Evolutionary conservation across 2,113 vertebrate species (phyloP).

Genomic region (Muscicapa adusta): DNA sequence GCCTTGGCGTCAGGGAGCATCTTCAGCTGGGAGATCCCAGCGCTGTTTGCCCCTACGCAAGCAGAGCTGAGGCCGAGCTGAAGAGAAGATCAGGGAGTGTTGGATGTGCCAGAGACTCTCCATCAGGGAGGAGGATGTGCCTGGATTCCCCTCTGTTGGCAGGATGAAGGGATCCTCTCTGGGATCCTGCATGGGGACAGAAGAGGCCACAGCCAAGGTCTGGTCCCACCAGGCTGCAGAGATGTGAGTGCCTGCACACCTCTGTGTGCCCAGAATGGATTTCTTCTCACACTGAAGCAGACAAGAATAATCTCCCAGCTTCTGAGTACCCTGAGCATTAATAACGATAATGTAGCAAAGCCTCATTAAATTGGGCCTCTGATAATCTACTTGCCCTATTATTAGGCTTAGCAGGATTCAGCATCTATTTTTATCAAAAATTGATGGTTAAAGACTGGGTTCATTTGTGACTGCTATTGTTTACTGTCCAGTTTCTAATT

Average conservation of each 20-base stretch:
- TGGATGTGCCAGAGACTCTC: background rate
- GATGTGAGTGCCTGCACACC: background rate
- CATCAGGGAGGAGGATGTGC: background rate
- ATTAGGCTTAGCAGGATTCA: slow-evolving; percentile 57
- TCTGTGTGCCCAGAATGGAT: background rate
- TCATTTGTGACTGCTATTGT: slow-evolving; percentile 15
- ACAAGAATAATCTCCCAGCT: slow-evolving; percentile 39
- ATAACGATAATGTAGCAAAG: slow-evolving; percentile 56
- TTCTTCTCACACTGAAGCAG: background rate
- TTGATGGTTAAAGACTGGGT: slow-evolving; percentile 19
- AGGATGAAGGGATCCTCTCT: background rate
- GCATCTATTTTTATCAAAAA: slow-evolving; percentile 60
- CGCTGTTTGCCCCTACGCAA: rapidly evolving
- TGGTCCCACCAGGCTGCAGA: background rate
- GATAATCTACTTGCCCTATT: slow-evolving; percentile 58
- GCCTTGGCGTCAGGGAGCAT: background rate
- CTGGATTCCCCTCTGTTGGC: background rate
- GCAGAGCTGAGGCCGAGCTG: background rate
- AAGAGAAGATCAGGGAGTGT: background rate
- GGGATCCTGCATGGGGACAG: background rate
- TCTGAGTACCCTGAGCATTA: slow-evolving; percentile 44
- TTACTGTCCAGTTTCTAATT: slow-evolving; percentile 36
- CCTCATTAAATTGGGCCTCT: slow-evolving; percentile 56
- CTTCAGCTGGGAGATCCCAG: background rate
- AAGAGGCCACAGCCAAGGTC: background rate